These are phyloP conservation scores for Entomyzon cyanotis DNA, from an alignment of 2,113 vertebrate species.

Conservation along the genomic window DNA sequence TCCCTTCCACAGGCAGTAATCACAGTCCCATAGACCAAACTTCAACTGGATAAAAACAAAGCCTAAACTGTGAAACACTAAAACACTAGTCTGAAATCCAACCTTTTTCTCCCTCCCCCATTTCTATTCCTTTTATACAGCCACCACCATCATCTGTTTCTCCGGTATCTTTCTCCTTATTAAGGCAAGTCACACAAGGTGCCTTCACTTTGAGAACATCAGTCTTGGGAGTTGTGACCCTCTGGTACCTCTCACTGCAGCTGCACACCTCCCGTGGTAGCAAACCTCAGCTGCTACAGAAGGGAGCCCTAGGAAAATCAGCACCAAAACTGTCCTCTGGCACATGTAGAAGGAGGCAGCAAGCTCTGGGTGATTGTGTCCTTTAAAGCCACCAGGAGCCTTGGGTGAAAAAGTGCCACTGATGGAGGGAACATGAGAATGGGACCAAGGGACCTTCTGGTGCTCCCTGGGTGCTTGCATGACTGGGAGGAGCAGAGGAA, in stretches of 20 bases:
- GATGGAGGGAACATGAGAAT: background rate
- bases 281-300: background rate
- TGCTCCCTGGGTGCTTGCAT: background rate
- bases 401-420: background rate
- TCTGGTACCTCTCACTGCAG: fast-evolving
- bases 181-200: background rate
- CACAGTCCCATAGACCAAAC: background rate
- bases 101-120: background rate
- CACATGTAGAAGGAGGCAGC: background rate
- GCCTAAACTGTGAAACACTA: background rate
- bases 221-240: fast-evolving
- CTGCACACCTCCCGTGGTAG: background rate
- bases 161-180: background rate
- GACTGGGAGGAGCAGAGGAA: background rate
- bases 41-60: background rate
- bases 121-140: background rate
- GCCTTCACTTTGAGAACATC: background rate
- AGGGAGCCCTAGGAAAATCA: background rate
- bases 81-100: background rate
- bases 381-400: background rate
- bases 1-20: background rate
- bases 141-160: background rate
- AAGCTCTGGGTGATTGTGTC: fast-evolving
- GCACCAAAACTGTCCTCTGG: background rate
- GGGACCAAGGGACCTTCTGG: background rate